Evolutionary conservation across 2,797 vertebrate genomes (phyloP).

Genomic region (Neosilurus mollespiculum): DNA sequence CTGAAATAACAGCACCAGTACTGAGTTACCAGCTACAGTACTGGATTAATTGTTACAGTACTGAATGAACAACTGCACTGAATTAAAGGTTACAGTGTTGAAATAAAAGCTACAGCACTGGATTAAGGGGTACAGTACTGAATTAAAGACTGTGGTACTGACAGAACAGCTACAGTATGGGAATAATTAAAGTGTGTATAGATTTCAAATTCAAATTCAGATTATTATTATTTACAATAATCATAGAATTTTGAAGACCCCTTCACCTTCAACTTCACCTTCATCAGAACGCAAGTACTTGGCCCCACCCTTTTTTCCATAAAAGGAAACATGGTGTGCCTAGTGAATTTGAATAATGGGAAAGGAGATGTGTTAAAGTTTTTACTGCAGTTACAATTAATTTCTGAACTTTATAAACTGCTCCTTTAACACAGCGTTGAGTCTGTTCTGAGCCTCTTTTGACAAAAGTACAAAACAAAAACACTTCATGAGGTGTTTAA

Average conservation of each 20-base stretch:
- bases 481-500: not conserved
- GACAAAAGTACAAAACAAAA: no score
- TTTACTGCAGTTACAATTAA: not conserved
- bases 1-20: no score
- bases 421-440: not conserved
- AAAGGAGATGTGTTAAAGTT: not conserved
- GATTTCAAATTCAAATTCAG: no score
- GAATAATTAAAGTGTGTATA: not conserved
- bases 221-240: no score
- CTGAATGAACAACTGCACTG: no score
- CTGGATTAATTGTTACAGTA: no score
- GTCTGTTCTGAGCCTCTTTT: not conserved
- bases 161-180: no score
- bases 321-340: not conserved
- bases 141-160: no score
- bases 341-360: not conserved
- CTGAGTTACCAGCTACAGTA: no score
- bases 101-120: no score
- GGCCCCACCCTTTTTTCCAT: not conserved
- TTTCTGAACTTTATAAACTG: not conserved
- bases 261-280: not conserved
- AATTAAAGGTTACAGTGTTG: no score
- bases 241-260: not conserved
- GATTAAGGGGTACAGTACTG: no score
- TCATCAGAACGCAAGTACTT: not conserved